Evolutionary conservation across 1,140 invertebrate species (phyloP).

Genomic region (Trinorchestia longiramus): DNA sequence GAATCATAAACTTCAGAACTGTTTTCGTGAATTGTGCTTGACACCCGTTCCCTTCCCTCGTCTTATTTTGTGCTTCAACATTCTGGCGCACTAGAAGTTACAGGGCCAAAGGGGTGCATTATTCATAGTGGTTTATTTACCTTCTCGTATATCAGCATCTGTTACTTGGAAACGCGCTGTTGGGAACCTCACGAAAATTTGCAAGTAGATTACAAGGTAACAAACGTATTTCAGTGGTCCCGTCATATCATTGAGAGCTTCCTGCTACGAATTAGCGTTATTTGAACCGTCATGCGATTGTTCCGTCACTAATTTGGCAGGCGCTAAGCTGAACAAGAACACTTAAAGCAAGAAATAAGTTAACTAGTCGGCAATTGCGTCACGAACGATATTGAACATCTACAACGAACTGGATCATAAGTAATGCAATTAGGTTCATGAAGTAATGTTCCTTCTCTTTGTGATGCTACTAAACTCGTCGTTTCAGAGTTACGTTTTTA

Average conservation of each 20-base stretch:
- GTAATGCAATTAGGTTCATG: not conserved
- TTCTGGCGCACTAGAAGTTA: not conserved
- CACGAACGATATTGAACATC: not conserved
- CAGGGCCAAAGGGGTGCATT: not conserved
- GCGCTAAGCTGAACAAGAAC: not conserved
- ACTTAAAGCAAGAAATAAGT: not conserved
- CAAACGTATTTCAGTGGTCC: not conserved
- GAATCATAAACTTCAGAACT: not conserved
- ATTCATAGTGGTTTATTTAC: not conserved
- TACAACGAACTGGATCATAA: not conserved
- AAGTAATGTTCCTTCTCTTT: too few relatives aligned
- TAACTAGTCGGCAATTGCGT: not conserved
- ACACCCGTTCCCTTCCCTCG: not conserved
- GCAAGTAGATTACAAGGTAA: not conserved
- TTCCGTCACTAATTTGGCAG: not conserved
- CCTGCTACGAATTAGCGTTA: not conserved
- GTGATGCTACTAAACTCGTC: too few relatives aligned
- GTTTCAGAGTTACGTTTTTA: too few relatives aligned
- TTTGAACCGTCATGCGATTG: not conserved
- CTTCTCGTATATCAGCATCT: not conserved
- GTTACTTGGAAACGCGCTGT: not conserved
- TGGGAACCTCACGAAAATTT: not conserved
- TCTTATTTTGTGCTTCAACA: not conserved
- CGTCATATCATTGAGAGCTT: not conserved
- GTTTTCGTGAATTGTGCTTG: not conserved